Conservation (phyloP, 2,113 vertebrate species). For the Litocranius walleri region DNA sequence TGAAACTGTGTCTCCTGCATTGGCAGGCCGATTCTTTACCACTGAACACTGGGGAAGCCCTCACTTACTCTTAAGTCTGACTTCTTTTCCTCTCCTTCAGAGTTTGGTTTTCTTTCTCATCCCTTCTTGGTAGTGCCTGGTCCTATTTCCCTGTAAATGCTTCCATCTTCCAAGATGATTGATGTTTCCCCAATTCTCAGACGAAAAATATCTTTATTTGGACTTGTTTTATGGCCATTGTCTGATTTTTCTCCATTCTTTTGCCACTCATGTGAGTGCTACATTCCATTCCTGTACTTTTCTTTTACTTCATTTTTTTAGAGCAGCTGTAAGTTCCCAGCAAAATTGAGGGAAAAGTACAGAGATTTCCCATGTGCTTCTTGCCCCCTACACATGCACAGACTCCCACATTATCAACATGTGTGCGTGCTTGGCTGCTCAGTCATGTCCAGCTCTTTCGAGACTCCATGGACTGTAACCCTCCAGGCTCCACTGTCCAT, state of each 20-base stretch:
- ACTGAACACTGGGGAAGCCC: not conserved
- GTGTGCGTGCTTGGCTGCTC: not conserved
- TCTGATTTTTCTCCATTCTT: not conserved
- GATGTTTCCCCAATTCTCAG: not conserved
- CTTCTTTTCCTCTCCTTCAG: not conserved
- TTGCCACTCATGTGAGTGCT: fast-evolving
- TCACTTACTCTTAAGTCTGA: too few relatives aligned
- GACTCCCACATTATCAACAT: not conserved
- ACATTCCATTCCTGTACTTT: not conserved
- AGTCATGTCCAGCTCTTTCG: not conserved
- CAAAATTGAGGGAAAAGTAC: not conserved
- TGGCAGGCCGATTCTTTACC: not conserved
- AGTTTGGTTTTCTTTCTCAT: not conserved
- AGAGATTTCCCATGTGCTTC: not conserved
- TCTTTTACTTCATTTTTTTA: not conserved
- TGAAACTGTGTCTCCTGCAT: not conserved
- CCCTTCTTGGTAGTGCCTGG: not conserved
- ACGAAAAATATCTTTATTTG: not conserved
- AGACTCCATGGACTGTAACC: not conserved
- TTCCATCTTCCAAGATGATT: not conserved
- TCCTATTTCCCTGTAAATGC: too few relatives aligned
- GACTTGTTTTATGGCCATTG: too few relatives aligned
- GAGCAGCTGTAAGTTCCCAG: not conserved
- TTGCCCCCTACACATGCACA: not conserved
- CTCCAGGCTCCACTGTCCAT: not conserved